Evolutionary conservation across 2,888 invertebrate species (phyloP).

Genomic region (Eupsilia transversa): DNA sequence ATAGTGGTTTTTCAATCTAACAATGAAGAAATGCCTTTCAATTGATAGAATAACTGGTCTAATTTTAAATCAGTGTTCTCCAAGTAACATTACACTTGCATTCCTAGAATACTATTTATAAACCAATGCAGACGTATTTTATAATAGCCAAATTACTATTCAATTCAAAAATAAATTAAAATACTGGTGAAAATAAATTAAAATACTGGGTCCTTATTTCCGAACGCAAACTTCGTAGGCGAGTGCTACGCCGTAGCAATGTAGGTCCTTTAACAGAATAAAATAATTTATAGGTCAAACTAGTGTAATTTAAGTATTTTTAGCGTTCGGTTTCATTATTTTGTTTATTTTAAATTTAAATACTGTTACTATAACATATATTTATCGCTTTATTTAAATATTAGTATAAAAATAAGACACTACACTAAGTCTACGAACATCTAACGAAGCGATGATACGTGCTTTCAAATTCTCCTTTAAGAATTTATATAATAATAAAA

Average conservation of each 20-base stretch:
- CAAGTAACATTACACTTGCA: not conserved
- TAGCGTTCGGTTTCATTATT: not conserved
- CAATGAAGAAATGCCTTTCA: not conserved
- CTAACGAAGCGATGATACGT: conserved; percentile 4
- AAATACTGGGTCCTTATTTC: conserved; percentile 32
- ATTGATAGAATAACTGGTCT: not conserved
- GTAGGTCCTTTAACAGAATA: conserved; percentile 17
- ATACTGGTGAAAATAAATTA: not conserved
- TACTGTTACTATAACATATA: not conserved
- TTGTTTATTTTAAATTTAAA: not conserved
- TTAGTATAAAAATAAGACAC: not conserved
- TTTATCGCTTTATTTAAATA: not conserved
- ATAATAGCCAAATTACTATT: not conserved
- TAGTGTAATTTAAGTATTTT: not conserved
- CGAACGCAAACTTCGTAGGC: conserved; percentile 60
- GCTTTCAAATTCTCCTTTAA: not conserved
- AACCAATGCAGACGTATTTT: not conserved
- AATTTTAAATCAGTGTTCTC: not conserved
- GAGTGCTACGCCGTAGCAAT: conserved; percentile 72
- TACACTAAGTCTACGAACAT: not conserved
- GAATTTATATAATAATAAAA: conserved; percentile 29
- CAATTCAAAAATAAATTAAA: not conserved
- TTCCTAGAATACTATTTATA: not conserved
- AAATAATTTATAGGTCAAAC: not conserved
- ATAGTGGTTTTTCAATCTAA: not conserved